Base-by-base conservation (phyloP, 2,113 vertebrate species). In the Oxyura jamaicensis region DNA sequence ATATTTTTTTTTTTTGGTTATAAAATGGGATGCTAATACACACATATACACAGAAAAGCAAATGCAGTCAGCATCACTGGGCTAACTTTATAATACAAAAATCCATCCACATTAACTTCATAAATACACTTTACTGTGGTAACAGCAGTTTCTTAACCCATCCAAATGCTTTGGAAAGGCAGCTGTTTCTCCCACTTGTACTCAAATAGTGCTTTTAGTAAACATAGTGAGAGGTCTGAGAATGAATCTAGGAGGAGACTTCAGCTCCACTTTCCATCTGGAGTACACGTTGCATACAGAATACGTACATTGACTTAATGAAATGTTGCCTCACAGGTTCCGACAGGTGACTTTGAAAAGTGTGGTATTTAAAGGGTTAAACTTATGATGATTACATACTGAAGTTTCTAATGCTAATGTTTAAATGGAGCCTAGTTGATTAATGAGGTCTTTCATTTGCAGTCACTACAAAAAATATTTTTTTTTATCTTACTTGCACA, bases 381-480 rank as follows among this genome's bases (percentile, higher is more conserved):
- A 90, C 35, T 77, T 74, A 89, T 66, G 91, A 97, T 81, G 91
- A 90, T 90, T 78, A 80, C 8, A 85, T 83, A 48, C 79, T 79
- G 79, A 87, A 86, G 59, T 93, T 78, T 95, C 83, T 96, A 73
- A 94, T 66, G 79, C 35, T 95, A 94, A 93, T 76, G 88, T 96
- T 96, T 97, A 97, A 98, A 94, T 91, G 59, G 86, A 87, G 69
- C 95, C 81, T 59, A 78, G 91, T 91, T 98, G 97, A 98, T 98
- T 97, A 98, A 98, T 97, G 96, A 97, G 93, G 79, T 86, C 87
- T 97, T 98, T 97, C 96, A 95, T 97, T 97, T 96, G 71, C 86
- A 96, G 94, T 97, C 89, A 85, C 83, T 93, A 93, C 80, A 58
- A 96, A 96, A 97, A 96, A 92, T 83, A 87, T 80, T 60, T 86